Percentiles rank a stretch among this genome's conserved stretches.
phyloP scores from a whole-genome alignment of 2,113 vertebrate genomes.

The Gymnarchus niloticus region DNA sequence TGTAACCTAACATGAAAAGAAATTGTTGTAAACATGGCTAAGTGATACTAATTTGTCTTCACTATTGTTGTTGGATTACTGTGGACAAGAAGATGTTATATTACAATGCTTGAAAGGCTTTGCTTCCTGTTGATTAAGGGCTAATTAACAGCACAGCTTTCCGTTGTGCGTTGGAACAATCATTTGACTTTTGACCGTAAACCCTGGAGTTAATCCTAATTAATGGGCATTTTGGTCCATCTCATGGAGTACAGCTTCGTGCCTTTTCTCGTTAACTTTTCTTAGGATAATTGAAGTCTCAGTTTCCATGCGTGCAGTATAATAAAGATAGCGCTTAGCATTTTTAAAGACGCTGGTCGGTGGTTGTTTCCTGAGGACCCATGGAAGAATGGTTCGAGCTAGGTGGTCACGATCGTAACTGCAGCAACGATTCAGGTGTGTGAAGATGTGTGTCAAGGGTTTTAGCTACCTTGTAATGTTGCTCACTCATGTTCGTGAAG shows the following conservation, averaged over 20 bases:
- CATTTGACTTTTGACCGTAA: neutral
- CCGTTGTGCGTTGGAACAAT: neutral
- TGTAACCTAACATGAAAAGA: neutral
- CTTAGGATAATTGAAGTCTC: neutral
- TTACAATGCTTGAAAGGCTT: constrained; percentile 4
- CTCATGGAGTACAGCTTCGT: neutral
- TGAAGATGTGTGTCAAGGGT: neutral
- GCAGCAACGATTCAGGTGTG: neutral
- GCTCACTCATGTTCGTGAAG: neutral
- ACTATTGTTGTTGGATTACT: constrained; percentile 1
- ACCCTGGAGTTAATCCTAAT: neutral
- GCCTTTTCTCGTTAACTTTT: neutral
- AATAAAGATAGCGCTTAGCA: neutral
- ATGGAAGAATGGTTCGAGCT: neutral
- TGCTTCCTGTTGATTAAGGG: neutral
- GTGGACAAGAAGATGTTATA: constrained; percentile 11
- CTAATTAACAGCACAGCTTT: neutral
- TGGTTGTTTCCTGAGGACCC: neutral
- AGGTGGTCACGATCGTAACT: neutral
- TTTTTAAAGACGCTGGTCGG: neutral
- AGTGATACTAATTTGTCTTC: constrained; percentile 9
- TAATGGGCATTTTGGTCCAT: neutral
- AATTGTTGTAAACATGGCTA: neutral
- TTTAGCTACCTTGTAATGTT: neutral
- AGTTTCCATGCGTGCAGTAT: neutral